Conservation (phyloP, 2,888 invertebrate genomes). For the Fragum fragum region DNA sequence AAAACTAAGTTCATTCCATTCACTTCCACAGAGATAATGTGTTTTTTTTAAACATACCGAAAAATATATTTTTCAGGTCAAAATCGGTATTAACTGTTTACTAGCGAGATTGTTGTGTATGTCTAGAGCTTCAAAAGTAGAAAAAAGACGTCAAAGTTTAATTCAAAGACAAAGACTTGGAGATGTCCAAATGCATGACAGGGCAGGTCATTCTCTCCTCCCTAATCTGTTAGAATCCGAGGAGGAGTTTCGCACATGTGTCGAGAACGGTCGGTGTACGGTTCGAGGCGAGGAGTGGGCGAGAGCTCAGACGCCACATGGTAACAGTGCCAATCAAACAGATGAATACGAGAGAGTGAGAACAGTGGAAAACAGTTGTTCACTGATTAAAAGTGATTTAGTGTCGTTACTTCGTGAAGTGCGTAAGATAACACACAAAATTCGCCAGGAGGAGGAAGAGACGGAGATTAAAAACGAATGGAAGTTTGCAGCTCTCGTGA, state of each 20-base stretch:
- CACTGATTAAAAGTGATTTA: conserved; percentile 90
- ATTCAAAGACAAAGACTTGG: conserved; percentile 95
- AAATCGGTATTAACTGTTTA: conserved; percentile 98
- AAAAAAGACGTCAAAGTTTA: conserved; percentile 87
- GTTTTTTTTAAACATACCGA: no score
- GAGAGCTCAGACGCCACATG: conserved; percentile 33
- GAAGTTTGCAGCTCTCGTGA: conserved; percentile 99
- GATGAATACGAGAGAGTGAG: conserved; percentile 41
- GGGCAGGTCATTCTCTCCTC: conserved; percentile 97
- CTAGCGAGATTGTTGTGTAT: conserved; percentile 98
- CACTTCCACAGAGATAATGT: no score
- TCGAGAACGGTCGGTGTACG: conserved; percentile 66
- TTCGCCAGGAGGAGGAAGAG: conserved; percentile 97
- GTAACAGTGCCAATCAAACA: conserved; percentile 24
- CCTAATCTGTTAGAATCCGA: conserved; percentile 99
- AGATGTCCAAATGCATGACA: conserved; percentile 95
- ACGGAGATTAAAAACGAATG: conserved; percentile 98
- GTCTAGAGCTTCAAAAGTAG: conserved; percentile 93
- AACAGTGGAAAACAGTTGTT: conserved; percentile 23
- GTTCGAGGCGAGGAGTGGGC: conserved; percentile 56
- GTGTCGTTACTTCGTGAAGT: conserved; percentile 98
- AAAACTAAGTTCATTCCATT: no score
- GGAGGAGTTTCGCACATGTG: conserved; percentile 91
- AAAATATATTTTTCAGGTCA: conserved; percentile 95
- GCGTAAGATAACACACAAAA: conserved; percentile 96